These are phyloP conservation scores for Melanocharis versteri DNA, from an alignment of 2,113 vertebrate genomes.

Conservation along the genomic window DNA sequence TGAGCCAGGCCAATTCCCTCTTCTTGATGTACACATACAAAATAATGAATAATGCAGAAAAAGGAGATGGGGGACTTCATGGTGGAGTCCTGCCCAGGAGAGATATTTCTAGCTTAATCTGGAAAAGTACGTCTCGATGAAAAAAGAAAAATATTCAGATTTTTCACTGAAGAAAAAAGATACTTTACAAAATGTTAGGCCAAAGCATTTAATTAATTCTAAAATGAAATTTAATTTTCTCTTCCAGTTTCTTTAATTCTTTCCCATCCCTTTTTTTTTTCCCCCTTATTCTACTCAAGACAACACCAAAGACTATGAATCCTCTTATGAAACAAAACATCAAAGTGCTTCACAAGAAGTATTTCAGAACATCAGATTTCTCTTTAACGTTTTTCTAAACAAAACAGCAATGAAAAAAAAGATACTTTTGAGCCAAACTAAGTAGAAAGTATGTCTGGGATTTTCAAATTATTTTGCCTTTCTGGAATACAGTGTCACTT, in stretches of 20 bases:
- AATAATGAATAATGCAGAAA: not conserved
- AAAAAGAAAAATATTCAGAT: not conserved
- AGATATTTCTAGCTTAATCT: not conserved
- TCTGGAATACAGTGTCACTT: not conserved
- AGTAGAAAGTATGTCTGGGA: not conserved
- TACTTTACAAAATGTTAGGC: not conserved
- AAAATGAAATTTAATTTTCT: not conserved
- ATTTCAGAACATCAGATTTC: not conserved
- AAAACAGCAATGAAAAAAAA: not conserved
- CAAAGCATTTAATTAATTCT: not conserved
- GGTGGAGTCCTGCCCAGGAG: not conserved
- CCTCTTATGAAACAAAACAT: not conserved
- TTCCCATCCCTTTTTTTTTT: not conserved
- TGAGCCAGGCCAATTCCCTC: not conserved
- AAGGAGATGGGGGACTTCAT: not conserved
- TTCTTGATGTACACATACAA: rapidly evolving
- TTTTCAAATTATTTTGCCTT: not conserved
- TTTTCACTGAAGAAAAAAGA: not conserved
- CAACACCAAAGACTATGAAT: not conserved
- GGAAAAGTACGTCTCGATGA: not conserved
- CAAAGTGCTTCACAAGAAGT: not conserved
- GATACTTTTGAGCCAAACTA: not conserved
- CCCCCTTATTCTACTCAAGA: not conserved
- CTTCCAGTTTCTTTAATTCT: not conserved
- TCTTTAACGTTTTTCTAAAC: not conserved